These are phyloP conservation scores for Albula glossodonta DNA, from an alignment of 2,113 vertebrate genomes.

Conservation along the genomic window DNA sequence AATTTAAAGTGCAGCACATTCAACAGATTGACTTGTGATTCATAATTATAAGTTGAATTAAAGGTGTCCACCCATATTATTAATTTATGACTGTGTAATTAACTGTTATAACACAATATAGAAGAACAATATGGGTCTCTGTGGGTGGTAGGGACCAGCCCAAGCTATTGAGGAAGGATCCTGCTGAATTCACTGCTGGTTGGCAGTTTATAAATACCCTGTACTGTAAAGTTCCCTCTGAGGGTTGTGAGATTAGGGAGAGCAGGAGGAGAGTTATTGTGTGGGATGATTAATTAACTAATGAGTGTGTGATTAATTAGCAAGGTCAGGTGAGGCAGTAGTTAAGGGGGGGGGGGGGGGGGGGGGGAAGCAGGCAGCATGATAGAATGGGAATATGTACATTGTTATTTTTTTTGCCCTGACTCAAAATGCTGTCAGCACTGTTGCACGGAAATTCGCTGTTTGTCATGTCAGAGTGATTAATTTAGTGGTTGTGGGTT, in stretches of 20 bases:
- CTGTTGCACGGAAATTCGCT: background rate
- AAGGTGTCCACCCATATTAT: no score
- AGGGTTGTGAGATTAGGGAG: background rate
- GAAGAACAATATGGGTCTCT: background rate
- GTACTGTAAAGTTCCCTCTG: background rate
- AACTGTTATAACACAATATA: background rate
- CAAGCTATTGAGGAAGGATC: no score
- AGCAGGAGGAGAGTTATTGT: slow-evolving; percentile 16
- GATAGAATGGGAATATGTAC: background rate
- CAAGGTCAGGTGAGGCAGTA: background rate
- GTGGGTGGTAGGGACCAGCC: background rate
- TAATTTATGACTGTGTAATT: no score
- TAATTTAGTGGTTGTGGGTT: slow-evolving; percentile 29
- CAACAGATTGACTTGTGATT: no score
- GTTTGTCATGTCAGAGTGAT: background rate
- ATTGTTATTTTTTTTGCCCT: background rate
- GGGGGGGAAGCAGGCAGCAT: background rate
- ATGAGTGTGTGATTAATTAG: slow-evolving; percentile 45
- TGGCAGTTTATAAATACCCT: slow-evolving; percentile 8
- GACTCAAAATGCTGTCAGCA: background rate
- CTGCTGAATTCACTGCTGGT: background rate
- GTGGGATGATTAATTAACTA: slow-evolving; percentile 41
- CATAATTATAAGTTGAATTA: no score
- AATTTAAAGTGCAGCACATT: no score
- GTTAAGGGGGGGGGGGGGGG: background rate